phyloP scores from a whole-genome alignment of 2,113 vertebrate genomes.

The Serinus canaria region DNA sequence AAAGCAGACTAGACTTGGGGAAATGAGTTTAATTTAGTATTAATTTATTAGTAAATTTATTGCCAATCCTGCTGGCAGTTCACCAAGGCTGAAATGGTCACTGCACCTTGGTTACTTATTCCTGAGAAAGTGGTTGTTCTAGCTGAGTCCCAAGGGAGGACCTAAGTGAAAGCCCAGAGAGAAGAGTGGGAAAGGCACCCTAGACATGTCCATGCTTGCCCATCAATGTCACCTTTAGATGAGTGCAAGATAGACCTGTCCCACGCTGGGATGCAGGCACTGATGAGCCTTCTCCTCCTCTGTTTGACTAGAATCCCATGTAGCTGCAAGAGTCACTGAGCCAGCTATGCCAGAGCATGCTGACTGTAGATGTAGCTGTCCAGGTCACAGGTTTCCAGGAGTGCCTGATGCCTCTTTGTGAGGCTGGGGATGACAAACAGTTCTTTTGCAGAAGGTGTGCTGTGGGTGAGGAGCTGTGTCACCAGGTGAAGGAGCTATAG shows the following conservation, averaged over 20 bases:
- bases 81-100: neutral
- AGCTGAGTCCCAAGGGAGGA: neutral
- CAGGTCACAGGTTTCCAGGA: neutral
- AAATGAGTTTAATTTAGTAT: neutral
- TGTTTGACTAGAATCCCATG: neutral
- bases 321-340: neutral
- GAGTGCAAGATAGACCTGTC: neutral
- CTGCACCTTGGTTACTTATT: neutral
- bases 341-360: neutral
- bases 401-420: neutral
- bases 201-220: neutral
- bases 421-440: neutral
- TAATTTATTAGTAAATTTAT: neutral
- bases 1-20: neutral
- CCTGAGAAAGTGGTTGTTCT: neutral
- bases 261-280: fast-evolving
- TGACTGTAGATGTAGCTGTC: neutral
- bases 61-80: neutral
- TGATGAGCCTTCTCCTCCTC: neutral
- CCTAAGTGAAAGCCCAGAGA: neutral
- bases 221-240: neutral
- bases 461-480: neutral
- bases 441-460: neutral
- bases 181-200: neutral
- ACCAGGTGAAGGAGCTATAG: neutral